Base-by-base conservation (phyloP, 2,888 invertebrate genomes). In the Drosophila colorata region DNA sequence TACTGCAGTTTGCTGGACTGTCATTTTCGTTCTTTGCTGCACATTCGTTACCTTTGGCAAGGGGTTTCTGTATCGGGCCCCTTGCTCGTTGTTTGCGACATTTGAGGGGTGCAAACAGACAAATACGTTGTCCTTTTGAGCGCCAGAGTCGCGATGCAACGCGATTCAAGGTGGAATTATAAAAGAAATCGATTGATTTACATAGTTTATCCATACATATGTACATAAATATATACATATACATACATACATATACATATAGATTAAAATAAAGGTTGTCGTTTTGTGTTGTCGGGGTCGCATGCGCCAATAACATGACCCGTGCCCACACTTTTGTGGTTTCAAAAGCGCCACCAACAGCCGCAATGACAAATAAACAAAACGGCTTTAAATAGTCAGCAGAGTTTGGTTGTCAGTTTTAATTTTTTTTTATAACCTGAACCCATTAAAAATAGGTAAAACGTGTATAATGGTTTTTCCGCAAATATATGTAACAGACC, bases 111-210 rank as follows among this genome's bases (percentile, higher is more conserved):
- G 49, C 51, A 53, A 69, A 61, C 63, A 71, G 61, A 72, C 57
- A 68, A 58, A 53, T 71, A 60, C 33, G 55, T 48, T 69, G 63
- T 66, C 65, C 69, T 74, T 71, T 77, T 48, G 14, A 48, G 37
- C 20, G 52, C 2, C 43, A 44, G 11, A 25, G 74, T 44, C n/a
- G 33, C 7, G 23, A 13, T 33, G 33, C 33, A 33, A 28, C 9
- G 28, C 28, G 28, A 28, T 51, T 74, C 61, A 69, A 78, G 78
- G 68, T 70, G 59, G 63, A 53, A 65, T 58, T 28, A 53, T 48
- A 51, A 67, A 64, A 65, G 66, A 69, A 75, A 87, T 83, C 88
- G 82, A 83, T 83, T 73, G 69, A 78, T 81, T 70, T 61, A 25
- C 60, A 58, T 58, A 23, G 53, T 46, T 16, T 60, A 14, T n/a